Evolutionary conservation across 2,797 vertebrate genomes (phyloP).

Genomic region (Falco rusticolus): DNA sequence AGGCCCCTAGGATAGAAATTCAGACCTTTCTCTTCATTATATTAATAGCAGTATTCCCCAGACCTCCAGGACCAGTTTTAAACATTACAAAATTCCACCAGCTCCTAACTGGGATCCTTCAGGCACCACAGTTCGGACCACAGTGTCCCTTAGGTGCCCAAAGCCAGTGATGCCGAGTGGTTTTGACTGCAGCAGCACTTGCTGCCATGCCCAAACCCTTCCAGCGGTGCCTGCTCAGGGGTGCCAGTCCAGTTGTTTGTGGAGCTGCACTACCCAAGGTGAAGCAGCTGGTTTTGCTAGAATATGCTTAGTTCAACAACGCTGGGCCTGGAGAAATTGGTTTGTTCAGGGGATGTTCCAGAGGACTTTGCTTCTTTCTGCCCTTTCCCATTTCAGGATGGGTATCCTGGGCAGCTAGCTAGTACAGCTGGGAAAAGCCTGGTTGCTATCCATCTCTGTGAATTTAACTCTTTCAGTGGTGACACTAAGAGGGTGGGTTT

Average conservation of each 20-base stretch:
- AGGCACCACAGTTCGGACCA: not conserved
- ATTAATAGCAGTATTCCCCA: not conserved
- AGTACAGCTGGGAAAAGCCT: not conserved
- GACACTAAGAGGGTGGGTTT: not conserved
- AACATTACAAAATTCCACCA: not conserved
- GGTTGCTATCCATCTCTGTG: not conserved
- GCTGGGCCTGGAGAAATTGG: not conserved
- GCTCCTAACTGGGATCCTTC: not conserved
- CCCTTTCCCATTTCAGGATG: not conserved
- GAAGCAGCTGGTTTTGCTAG: not conserved
- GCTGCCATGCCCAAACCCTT: not conserved
- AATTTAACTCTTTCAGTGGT: not conserved
- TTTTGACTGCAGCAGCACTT: not conserved
- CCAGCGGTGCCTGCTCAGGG: fast-evolving
- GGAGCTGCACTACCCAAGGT: not conserved
- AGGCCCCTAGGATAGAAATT: not conserved
- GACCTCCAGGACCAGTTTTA: not conserved
- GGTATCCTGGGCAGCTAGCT: not conserved
- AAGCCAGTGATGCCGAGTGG: fast-evolving
- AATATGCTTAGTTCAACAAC: not conserved
- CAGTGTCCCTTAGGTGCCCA: not conserved
- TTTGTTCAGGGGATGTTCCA: not conserved
- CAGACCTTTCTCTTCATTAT: not conserved
- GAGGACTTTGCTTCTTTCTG: not conserved
- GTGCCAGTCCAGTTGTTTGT: not conserved